Percentiles rank a stretch among this genome's conserved stretches.
These are phyloP conservation scores for Cygnus buccinator DNA, from an alignment of 2,113 vertebrate species.

Conservation along the genomic window DNA sequence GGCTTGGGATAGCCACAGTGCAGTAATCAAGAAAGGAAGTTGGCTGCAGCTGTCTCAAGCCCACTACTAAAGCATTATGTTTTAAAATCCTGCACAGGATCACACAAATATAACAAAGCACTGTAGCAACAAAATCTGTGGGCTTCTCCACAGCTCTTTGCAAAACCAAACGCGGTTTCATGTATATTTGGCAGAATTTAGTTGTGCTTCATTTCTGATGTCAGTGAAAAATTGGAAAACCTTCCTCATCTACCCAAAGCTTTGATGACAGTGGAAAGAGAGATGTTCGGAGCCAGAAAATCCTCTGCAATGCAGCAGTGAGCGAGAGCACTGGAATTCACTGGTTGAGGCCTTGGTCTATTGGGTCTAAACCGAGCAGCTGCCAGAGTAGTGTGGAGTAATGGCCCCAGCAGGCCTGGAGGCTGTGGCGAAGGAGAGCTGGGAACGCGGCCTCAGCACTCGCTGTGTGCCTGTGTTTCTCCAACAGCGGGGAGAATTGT, in stretches of 20 bases:
- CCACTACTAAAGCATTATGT: neutral
- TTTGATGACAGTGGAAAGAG: neutral
- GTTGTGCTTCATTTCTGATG: neutral
- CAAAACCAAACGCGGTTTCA: neutral
- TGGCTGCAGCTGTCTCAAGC: neutral
- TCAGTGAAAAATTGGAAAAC: neutral
- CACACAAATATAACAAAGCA: neutral
- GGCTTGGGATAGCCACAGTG: neutral
- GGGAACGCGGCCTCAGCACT: neutral
- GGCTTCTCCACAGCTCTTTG: neutral
- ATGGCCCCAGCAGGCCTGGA: neutral
- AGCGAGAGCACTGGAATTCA: neutral
- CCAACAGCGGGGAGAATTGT: accelerated
- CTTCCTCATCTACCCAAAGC: neutral
- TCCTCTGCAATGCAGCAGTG: neutral
- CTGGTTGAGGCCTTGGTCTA: neutral
- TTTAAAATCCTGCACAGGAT: neutral
- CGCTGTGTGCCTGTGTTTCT: accelerated
- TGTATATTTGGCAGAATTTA: neutral
- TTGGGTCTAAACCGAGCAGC: neutral
- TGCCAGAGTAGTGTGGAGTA: neutral
- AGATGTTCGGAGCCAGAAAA: neutral
- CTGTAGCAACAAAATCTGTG: neutral
- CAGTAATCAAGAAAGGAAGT: neutral
- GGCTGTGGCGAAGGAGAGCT: neutral